These are phyloP conservation scores for Physocephala rufipes DNA, from an alignment of 2,888 invertebrate species.

Conservation along the genomic window DNA sequence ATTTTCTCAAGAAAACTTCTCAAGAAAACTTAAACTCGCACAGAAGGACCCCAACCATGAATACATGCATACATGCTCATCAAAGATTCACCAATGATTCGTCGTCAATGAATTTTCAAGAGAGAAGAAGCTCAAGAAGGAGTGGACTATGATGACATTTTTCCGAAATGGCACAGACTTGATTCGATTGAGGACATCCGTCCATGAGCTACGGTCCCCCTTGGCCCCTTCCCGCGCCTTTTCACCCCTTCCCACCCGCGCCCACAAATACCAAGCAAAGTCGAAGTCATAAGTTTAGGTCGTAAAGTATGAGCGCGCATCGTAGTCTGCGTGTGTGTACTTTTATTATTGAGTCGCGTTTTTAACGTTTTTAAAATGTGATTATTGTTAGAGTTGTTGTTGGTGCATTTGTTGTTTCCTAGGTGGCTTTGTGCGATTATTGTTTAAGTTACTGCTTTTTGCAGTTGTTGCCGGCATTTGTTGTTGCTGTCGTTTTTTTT, in stretches of 20 bases:
- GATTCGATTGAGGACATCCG: too few relatives aligned
- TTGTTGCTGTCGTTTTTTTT: slow-evolving; percentile 27
- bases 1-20: too few relatives aligned
- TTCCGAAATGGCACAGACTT: too few relatives aligned
- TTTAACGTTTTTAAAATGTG: slow-evolving; percentile 50
- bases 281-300: slow-evolving; percentile 27
- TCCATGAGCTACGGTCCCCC: too few relatives aligned
- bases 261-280: too few relatives aligned
- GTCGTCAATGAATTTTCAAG: background rate
- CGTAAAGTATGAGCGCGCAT: slow-evolving; percentile 33
- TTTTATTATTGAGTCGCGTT: slow-evolving; percentile 61
- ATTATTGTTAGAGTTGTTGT: slow-evolving; percentile 24
- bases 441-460: slow-evolving; percentile 17
- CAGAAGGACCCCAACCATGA: too few relatives aligned
- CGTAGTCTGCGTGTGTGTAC: slow-evolving; percentile 39
- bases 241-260: background rate
- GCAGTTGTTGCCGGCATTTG: background rate
- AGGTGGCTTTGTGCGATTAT: background rate
- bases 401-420: too few relatives aligned
- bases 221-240: too few relatives aligned
- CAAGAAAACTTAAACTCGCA: too few relatives aligned
- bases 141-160: slow-evolving; percentile 31
- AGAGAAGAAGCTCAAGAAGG: background rate
- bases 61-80: too few relatives aligned
- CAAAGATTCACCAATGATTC: too few relatives aligned